phyloP scores from a whole-genome alignment of 2,888 invertebrate genomes.

The Drosophila ezoana region DNA sequence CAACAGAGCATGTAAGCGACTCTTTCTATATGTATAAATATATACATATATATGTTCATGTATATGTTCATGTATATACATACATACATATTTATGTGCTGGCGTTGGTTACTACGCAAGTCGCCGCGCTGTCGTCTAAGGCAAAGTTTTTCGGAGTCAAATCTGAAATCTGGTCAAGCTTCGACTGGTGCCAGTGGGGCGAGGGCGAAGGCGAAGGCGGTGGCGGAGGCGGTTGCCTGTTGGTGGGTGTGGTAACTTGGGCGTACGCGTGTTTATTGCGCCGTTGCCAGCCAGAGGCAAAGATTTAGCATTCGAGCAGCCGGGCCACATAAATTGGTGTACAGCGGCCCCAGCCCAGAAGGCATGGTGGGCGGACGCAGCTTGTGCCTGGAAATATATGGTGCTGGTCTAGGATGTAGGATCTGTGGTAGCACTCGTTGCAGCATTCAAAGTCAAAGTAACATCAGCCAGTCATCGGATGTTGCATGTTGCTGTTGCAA shows the following conservation, averaged over 20 bases:
- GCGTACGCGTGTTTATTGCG: slow-evolving; percentile 79
- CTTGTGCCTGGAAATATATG: slow-evolving; percentile 35
- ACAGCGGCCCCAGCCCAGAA: slow-evolving; percentile 65
- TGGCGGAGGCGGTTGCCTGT: slow-evolving; percentile 6
- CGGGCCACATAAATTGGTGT: slow-evolving; percentile 77
- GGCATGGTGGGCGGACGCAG: slow-evolving; percentile 73
- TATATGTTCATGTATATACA: slow-evolving; percentile 1
- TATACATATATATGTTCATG: slow-evolving; percentile 9
- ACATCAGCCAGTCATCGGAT: slow-evolving; percentile 20
- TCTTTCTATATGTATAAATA: slow-evolving; percentile 9
- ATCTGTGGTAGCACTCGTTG: slow-evolving; percentile 4
- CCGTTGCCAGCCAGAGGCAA: slow-evolving; percentile 67
- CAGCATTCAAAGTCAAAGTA: slow-evolving; percentile 18
- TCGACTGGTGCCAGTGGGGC: slow-evolving; percentile 17
- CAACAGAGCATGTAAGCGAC: slow-evolving; percentile 22
- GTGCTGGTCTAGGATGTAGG: slow-evolving; percentile 62
- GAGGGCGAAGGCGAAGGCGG: slow-evolving; percentile 12
- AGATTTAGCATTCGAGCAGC: slow-evolving; percentile 80
- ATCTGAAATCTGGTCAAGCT: slow-evolving; percentile 61
- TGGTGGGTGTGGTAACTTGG: slow-evolving; percentile 64
- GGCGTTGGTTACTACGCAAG: slow-evolving; percentile 48
- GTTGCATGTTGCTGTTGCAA: slow-evolving; percentile 44
- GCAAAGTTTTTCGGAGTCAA: slow-evolving; percentile 54
- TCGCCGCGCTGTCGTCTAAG: slow-evolving; percentile 58
- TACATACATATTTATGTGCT: slow-evolving; percentile 9